These are phyloP conservation scores for Apistogramma diplotaenia DNA, from an alignment of 2,113 vertebrate genomes.

Conservation along the genomic window DNA sequence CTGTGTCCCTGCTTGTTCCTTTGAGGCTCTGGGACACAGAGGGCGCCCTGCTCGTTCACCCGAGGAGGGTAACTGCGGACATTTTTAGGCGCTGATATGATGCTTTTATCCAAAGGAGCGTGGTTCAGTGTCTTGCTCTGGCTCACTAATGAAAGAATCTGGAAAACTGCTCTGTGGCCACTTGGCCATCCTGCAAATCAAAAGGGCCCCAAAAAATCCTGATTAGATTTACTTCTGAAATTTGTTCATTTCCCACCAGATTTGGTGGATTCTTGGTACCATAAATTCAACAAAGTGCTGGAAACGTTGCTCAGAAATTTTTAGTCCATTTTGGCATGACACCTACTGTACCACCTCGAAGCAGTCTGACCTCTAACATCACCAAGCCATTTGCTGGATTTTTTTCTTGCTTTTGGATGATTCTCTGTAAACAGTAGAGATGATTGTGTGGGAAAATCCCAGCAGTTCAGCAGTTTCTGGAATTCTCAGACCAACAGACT, in stretches of 20 bases:
- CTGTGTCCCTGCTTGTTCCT: conserved; percentile 18
- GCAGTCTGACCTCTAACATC: background rate
- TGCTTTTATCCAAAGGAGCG: background rate
- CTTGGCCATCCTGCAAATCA: background rate
- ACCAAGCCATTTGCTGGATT: no score
- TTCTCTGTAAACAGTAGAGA: no score
- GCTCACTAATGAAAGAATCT: background rate
- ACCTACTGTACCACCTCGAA: no score
- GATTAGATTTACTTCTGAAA: background rate
- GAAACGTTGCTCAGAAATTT: no score
- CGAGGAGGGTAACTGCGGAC: background rate
- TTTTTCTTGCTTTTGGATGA: no score
- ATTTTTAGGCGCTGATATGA: background rate
- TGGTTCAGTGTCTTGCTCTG: no score
- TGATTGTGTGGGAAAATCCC: no score
- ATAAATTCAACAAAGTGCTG: no score
- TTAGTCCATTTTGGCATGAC: no score
- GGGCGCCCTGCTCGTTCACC: background rate
- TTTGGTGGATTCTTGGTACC: no score
- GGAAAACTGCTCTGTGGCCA: background rate
- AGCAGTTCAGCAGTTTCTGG: no score
- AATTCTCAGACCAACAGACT: no score
- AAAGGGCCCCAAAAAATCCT: background rate
- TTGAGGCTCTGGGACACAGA: background rate
- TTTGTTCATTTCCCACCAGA: background rate